Percentiles rank a stretch among this genome's conserved stretches.
Conservation (phyloP, 2,797 vertebrate genomes). For the Corythornis leucogaster region DNA sequence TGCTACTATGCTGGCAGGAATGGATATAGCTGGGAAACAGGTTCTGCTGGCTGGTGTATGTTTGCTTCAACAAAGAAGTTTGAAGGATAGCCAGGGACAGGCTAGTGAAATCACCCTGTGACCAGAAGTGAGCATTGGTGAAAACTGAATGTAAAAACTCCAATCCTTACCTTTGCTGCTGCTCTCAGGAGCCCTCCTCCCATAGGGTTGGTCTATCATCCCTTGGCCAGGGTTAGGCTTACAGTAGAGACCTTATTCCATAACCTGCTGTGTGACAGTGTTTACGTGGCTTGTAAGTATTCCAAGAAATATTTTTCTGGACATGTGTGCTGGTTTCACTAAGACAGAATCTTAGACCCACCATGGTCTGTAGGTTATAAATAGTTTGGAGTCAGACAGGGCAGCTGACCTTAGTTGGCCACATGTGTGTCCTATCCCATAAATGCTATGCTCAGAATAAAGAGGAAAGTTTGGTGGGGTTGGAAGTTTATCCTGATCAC, state of each 20-base stretch:
- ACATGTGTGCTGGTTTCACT: background rate
- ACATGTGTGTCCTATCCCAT: background rate
- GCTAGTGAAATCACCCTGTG: fast-evolving
- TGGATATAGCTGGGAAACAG: fast-evolving
- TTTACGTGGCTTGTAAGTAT: background rate
- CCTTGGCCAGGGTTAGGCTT: background rate
- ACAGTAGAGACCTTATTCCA: background rate
- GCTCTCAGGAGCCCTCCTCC: background rate
- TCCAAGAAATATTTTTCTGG: background rate
- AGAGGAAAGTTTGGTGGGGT: background rate
- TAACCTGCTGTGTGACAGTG: background rate
- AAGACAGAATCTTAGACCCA: background rate
- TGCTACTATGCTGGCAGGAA: background rate
- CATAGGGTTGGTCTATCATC: background rate
- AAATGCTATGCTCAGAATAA: background rate
- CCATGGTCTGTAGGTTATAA: too few species aligned
- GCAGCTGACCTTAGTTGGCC: background rate
- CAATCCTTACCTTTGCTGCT: background rate
- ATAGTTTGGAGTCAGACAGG: too few species aligned
- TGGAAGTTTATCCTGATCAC: background rate
- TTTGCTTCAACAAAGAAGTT: background rate
- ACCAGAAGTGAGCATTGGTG: background rate
- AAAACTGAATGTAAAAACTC: fast-evolving
- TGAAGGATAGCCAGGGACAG: fast-evolving
- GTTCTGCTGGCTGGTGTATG: background rate